Conservation (phyloP, 2,113 vertebrate genomes). For the Cairina moschata region DNA sequence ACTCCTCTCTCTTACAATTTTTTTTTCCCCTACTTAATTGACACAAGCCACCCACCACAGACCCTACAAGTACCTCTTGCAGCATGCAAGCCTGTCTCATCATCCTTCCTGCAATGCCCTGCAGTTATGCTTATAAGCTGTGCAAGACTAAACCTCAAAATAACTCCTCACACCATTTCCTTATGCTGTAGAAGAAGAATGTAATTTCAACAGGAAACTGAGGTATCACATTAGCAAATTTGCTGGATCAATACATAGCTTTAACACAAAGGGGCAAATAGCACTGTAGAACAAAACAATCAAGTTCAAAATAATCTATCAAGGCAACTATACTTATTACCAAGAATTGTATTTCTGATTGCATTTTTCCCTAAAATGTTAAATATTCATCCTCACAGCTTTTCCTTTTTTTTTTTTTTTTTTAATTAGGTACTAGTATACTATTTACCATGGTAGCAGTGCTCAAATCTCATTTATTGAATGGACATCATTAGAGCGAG, state of each 20-base stretch:
- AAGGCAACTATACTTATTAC: not conserved
- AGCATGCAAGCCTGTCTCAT: not conserved
- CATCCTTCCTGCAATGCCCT: not conserved
- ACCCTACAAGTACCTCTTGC: no score
- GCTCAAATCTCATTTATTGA: conserved; percentile 47
- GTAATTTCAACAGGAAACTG: not conserved
- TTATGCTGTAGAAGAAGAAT: not conserved
- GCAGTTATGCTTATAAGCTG: not conserved
- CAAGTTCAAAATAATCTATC: not conserved
- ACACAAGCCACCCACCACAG: no score
- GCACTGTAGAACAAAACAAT: not conserved
- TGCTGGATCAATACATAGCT: not conserved
- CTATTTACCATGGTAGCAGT: conserved; percentile 25
- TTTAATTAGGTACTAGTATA: conserved; percentile 40
- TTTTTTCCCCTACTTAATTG: not conserved
- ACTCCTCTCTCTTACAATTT: not conserved
- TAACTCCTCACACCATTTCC: not conserved
- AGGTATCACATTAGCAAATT: not conserved
- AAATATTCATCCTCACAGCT: not conserved
- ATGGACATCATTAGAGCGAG: conserved; percentile 75
- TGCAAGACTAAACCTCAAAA: not conserved
- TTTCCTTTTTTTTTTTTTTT: not conserved
- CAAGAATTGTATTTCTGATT: not conserved
- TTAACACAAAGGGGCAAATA: not conserved
- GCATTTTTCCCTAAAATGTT: not conserved